Base-by-base conservation (phyloP, 2,888 invertebrate species). In the Scaptomyza tumidula region DNA sequence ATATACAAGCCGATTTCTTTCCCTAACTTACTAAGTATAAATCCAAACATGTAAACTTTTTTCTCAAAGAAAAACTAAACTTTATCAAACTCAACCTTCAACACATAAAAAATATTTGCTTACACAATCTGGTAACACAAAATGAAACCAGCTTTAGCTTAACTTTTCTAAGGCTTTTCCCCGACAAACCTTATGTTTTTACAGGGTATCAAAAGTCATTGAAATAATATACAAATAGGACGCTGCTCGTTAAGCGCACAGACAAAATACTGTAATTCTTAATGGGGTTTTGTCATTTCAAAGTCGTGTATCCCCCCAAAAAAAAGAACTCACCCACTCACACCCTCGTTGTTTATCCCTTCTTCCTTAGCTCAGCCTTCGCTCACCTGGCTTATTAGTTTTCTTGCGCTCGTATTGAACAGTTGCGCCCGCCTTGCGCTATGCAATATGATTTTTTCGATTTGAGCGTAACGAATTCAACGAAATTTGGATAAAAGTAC, bases 231-330 rank as follows among this genome's bases (percentile, higher is more conserved):
- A 66, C 45, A 69, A 63, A 67, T 64, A 61, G 57, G 46, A 54
- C 39, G 50, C 58, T 33, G 53, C 66, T 65, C 57, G 66, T 50
- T 58, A 31, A 35, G 57, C 45, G 54, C 58, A 58, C 66, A 71
- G 56, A 54, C 68, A 74, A 70, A 58, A 41, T 41, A 41, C 16
- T 71, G 79, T 70, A 74, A 78, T 86, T 80, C 78, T 71, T 80
- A 89, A 83, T 86, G 84, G 80, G 74, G 70, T 86, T 86, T 89
- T 86, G 83, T 86, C 88, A 86, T 80, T 89, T 86, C 58, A 64
- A 55, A 41, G n/a, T 53, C n/a, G 52, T 57, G 52, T 53, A 3
- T 3, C 48, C 35, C 41, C 9, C 31, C 0, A 39, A 61, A 80
- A 62, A 59, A 33, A 41, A 63, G 78, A 60, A 59, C 52, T 44